A percentile compares a stretch with the other conserved stretches of the same genome.
Evolutionary conservation across 2,888 invertebrate genomes (phyloP).

Genomic region (Lasioglossum oenotherae): DNA sequence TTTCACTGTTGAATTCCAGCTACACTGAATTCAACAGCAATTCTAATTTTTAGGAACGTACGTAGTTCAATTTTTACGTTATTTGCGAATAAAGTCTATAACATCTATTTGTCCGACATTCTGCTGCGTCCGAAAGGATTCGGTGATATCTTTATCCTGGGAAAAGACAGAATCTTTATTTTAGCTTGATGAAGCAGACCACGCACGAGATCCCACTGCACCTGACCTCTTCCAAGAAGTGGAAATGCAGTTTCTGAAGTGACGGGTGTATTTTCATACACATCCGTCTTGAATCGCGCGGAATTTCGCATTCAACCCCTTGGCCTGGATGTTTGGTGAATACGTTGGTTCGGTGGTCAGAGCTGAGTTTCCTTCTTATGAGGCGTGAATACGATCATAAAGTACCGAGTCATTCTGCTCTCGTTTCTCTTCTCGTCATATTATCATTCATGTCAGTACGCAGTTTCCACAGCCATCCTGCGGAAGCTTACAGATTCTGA

Average conservation of each 20-base stretch:
- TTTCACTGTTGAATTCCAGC: background rate
- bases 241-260: slow-evolving; percentile 29
- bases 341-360: slow-evolving; percentile 26
- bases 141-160: background rate
- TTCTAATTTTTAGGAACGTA: background rate
- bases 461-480: background rate
- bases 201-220: background rate
- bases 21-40: background rate
- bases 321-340: slow-evolving; percentile 26
- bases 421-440: slow-evolving; percentile 21
- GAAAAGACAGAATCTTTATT: background rate
- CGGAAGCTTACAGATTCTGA: background rate
- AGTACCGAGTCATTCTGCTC: slow-evolving; percentile 19
- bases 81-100: background rate
- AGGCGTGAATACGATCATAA: slow-evolving; percentile 42
- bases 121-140: background rate
- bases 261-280: slow-evolving; percentile 16
- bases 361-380: slow-evolving; percentile 36
- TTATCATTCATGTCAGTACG: slow-evolving; percentile 23
- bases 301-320: slow-evolving; percentile 36
- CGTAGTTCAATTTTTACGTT: background rate
- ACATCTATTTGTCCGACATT: background rate
- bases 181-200: slow-evolving; percentile 2
- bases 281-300: slow-evolving; percentile 29
- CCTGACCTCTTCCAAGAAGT: slow-evolving; percentile 17